Conservation (phyloP, 2,888 invertebrate genomes). For the Aspidiotus rigidus region DNA sequence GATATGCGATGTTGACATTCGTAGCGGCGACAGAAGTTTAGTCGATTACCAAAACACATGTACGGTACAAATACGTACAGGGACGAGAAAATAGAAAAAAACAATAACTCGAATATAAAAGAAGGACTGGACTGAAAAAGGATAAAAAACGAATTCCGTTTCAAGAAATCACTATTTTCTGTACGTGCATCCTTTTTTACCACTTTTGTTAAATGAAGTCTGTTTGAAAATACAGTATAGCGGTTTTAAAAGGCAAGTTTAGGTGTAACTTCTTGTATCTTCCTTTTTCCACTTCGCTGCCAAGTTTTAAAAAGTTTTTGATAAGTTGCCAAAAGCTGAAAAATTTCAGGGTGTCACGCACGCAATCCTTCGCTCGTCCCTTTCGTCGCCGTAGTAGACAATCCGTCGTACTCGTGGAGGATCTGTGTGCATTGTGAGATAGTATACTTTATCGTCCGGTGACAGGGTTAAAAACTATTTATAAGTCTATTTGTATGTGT, state of each 20-base stretch:
- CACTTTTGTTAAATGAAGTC: conserved; percentile 20
- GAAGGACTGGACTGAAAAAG: too few relatives aligned
- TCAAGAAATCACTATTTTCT: background rate
- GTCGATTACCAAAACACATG: too few relatives aligned
- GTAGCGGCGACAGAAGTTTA: too few relatives aligned
- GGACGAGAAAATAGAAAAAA: too few relatives aligned
- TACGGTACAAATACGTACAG: too few relatives aligned
- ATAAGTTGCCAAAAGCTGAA: conserved; percentile 32
- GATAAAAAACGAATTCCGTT: too few relatives aligned
- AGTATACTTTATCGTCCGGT: conserved; percentile 27
- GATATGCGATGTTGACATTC: too few relatives aligned
- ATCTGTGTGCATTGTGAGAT: background rate
- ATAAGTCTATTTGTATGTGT: conserved; percentile 30
- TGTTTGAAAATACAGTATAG: conserved; percentile 17
- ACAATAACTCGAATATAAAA: too few relatives aligned
- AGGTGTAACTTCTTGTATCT: conserved; percentile 29
- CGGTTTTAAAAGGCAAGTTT: conserved; percentile 26
- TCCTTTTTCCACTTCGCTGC: conserved; percentile 28
- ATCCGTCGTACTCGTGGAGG: conserved; percentile 3
- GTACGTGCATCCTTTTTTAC: background rate
- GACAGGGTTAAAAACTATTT: conserved; percentile 27
- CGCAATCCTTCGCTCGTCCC: conserved; percentile 9
- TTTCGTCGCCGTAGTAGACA: conserved; percentile 11
- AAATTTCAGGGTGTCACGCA: conserved; percentile 31
- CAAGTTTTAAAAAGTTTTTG: conserved; percentile 33